phyloP scores from a whole-genome alignment of 1,140 invertebrate species.

The Radopholus similis region DNA sequence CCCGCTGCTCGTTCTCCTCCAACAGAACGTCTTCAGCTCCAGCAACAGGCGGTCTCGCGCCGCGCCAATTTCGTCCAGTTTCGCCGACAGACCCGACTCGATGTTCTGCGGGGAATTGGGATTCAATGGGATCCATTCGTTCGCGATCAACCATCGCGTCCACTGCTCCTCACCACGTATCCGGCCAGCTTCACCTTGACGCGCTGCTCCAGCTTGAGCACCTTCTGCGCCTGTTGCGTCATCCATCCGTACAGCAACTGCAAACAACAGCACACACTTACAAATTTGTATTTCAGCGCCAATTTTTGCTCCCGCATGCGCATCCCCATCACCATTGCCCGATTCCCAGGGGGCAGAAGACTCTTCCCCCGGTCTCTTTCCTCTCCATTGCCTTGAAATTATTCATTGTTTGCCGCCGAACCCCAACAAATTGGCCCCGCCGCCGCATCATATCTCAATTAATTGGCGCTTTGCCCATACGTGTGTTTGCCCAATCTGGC shows the following conservation, averaged over 20 bases:
- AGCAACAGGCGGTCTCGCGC: constrained; percentile 84
- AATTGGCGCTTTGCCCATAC: not conserved
- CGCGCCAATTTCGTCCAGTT: constrained; percentile 78
- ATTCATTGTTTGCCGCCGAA: not conserved
- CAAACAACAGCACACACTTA: constrained; percentile 22
- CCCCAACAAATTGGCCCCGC: not conserved
- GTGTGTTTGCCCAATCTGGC: not conserved
- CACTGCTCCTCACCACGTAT: constrained; percentile 69
- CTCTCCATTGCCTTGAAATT: not conserved
- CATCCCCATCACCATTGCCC: not conserved
- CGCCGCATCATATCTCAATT: too few relatives aligned
- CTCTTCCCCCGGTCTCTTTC: constrained; percentile 1
- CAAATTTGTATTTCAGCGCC: not conserved
- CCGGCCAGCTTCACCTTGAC: constrained; percentile 85
- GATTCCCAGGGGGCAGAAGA: too few relatives aligned
- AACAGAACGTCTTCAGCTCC: constrained; percentile 80
- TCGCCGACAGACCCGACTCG: constrained; percentile 33
- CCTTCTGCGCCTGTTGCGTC: constrained; percentile 64
- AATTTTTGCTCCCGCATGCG: too few relatives aligned
- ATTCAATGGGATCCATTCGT: not conserved
- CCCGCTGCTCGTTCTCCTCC: constrained; percentile 78
- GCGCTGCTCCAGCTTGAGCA: constrained; percentile 96
- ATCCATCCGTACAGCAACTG: constrained; percentile 52
- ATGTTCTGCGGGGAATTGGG: constrained; percentile 37
- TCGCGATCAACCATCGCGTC: not conserved